Evolutionary conservation across 23 tunicate species (phyloP).

Genomic region (Pegea sp.): DNA sequence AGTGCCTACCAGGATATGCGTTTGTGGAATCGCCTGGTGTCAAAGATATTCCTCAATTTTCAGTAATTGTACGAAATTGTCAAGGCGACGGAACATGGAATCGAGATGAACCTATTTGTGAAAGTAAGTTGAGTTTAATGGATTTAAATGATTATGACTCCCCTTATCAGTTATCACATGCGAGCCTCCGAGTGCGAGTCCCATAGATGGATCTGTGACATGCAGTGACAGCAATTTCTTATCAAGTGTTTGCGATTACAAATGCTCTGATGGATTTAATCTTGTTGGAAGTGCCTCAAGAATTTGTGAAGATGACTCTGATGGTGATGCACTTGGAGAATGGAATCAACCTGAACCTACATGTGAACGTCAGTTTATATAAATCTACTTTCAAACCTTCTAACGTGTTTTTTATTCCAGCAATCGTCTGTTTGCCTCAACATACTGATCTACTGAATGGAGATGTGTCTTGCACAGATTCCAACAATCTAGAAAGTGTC

Average conservation of each 20-base stretch:
- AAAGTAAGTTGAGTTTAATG: background rate
- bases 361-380: too few relatives aligned
- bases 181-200: background rate
- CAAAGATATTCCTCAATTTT: too few relatives aligned
- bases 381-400: too few relatives aligned
- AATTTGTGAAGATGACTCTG: conserved; percentile 9
- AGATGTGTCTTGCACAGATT: background rate
- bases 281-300: background rate
- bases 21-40: conserved; percentile 9
- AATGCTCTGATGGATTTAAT: background rate
- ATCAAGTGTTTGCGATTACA: conserved; percentile 8
- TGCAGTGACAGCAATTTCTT: conserved; percentile 2
- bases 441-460: background rate
- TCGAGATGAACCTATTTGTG: background rate
- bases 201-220: background rate
- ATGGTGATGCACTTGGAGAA: conserved; percentile 22
- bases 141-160: background rate
- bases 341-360: too few relatives aligned
- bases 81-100: background rate
- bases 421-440: background rate
- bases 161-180: background rate
- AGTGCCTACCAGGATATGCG: conserved; percentile 3
- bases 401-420: too few relatives aligned
- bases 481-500: conserved; percentile 9
- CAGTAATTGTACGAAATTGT: background rate